Evolutionary conservation across 2,888 invertebrate species (phyloP).

Genomic region (Drosophila demipolita): DNA sequence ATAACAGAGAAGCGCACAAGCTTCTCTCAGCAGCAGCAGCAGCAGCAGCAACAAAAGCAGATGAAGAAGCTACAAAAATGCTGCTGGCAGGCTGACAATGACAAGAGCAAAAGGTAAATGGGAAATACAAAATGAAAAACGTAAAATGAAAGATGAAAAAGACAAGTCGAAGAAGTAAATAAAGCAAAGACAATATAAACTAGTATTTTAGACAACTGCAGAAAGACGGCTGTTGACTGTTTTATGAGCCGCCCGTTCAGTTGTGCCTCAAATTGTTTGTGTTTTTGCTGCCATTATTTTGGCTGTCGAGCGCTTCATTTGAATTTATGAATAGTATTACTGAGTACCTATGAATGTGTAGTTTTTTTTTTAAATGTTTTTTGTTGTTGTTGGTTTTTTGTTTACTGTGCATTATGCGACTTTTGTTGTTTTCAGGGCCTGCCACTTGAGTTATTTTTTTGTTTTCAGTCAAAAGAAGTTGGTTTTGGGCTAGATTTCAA

Average conservation of each 20-base stretch:
- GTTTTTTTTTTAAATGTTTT: conserved; percentile 16
- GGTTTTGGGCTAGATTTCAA: conserved; percentile 56
- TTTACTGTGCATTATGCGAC: conserved; percentile 10
- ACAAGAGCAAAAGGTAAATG: conserved; percentile 51
- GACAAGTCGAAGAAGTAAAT: conserved; percentile 5
- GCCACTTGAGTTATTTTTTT: conserved; percentile 52
- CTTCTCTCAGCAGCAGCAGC: conserved; percentile 5
- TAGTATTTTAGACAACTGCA: conserved; percentile 39
- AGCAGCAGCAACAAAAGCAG: not conserved
- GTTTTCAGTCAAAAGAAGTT: conserved; percentile 23
- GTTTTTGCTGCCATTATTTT: conserved; percentile 39
- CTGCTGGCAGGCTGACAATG: conserved; percentile 50
- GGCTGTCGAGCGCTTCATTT: conserved; percentile 68
- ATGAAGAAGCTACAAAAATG: conserved; percentile 13
- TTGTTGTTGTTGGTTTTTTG: conserved; percentile 21
- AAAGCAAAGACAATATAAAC: conserved; percentile 15
- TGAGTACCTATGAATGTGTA: conserved; percentile 49
- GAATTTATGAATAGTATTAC: conserved; percentile 74
- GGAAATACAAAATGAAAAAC: conserved; percentile 16
- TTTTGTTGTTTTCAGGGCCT: conserved; percentile 49
- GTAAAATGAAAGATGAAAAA: conserved; percentile 33
- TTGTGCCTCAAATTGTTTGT: not conserved
- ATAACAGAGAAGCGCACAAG: conserved; percentile 63
- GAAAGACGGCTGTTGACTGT: conserved; percentile 31
- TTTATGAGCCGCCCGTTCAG: conserved; percentile 2